Conservation (phyloP, 2,888 invertebrate genomes). For the Trachelus tabidus region DNA sequence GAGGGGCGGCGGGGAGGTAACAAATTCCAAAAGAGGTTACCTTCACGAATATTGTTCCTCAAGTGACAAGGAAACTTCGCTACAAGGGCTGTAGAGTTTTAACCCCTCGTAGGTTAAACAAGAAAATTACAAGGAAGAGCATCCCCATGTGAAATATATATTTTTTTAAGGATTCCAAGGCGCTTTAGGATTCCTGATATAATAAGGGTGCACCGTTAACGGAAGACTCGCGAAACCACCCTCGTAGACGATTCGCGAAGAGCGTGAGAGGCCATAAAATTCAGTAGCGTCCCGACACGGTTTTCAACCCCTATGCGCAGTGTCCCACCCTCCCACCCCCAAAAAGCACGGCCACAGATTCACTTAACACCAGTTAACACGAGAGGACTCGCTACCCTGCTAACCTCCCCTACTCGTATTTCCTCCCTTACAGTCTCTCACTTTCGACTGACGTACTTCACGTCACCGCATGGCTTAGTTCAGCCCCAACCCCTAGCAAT, state of each 20-base stretch:
- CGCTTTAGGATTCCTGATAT: neutral
- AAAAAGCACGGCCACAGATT: slow-evolving; percentile 53
- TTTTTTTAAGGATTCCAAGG: neutral
- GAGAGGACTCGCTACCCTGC: slow-evolving; percentile 30
- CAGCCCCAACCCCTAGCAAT: slow-evolving; percentile 42
- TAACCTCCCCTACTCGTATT: slow-evolving; percentile 13
- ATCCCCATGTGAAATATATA: neutral
- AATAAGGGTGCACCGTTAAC: neutral
- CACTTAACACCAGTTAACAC: slow-evolving; percentile 59
- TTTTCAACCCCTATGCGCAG: slow-evolving; percentile 18
- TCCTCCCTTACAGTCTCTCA: slow-evolving; percentile 33
- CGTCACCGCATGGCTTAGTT: slow-evolving; percentile 45
- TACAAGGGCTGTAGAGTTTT: neutral
- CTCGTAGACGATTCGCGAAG: neutral
- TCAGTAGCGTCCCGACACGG: slow-evolving; percentile 35
- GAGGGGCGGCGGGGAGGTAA: neutral
- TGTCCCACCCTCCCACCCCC: slow-evolving; percentile 21
- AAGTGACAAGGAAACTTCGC: neutral
- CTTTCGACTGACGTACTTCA: slow-evolving; percentile 37
- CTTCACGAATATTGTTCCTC: neutral
- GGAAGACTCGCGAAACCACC: neutral
- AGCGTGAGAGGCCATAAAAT: slow-evolving; percentile 21
- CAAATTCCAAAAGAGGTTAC: neutral
- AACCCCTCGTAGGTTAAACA: neutral
- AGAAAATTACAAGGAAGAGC: neutral